These are phyloP conservation scores for Scotopteryx bipunctaria DNA, from an alignment of 2,888 invertebrate genomes.

Conservation along the genomic window DNA sequence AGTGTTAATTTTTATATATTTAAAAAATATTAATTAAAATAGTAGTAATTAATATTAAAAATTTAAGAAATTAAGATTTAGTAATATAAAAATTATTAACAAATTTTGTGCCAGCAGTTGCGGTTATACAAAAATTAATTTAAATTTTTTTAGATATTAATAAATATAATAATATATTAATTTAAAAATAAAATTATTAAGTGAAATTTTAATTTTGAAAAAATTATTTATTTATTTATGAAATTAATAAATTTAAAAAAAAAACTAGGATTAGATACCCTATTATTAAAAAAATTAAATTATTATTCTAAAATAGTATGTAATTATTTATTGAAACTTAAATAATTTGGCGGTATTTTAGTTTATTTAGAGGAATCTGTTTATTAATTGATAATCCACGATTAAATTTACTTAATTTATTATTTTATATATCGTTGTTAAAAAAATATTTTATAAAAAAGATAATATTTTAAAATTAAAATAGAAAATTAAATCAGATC, in stretches of 20 bases:
- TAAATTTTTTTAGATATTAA: slow-evolving; percentile 79
- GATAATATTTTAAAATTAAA: slow-evolving; percentile 69
- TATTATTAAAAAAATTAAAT: slow-evolving; percentile 84
- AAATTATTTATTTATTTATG: slow-evolving; percentile 56
- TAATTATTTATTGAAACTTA: slow-evolving; percentile 85
- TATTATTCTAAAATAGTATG: slow-evolving; percentile 80
- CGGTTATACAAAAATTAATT: slow-evolving; percentile 86
- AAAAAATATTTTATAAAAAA: slow-evolving; percentile 72
- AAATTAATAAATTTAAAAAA: slow-evolving; percentile 69
- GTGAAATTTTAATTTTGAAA: slow-evolving; percentile 84
- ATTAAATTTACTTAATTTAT: slow-evolving; percentile 79
- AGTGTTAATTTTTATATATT: slow-evolving; percentile 64
- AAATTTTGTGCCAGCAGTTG: slow-evolving; percentile 88
- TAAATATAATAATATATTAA: slow-evolving; percentile 54
- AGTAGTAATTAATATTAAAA: slow-evolving; percentile 79
- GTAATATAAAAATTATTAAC: slow-evolving; percentile 83
- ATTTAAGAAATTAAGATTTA: slow-evolving; percentile 85
- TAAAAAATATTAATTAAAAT: slow-evolving; percentile 59
- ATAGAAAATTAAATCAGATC: slow-evolving; percentile 85
- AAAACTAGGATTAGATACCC: slow-evolving; percentile 88
- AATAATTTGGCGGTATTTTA: slow-evolving; percentile 88
- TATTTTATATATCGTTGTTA: slow-evolving; percentile 76
- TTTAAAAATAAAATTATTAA: slow-evolving; percentile 74
- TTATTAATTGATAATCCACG: slow-evolving; percentile 87
- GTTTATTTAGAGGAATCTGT: slow-evolving; percentile 88